Percentiles rank a stretch among this genome's conserved stretches.
phyloP scores from a whole-genome alignment of 2,113 vertebrate species.

The Recurvirostra avosetta region DNA sequence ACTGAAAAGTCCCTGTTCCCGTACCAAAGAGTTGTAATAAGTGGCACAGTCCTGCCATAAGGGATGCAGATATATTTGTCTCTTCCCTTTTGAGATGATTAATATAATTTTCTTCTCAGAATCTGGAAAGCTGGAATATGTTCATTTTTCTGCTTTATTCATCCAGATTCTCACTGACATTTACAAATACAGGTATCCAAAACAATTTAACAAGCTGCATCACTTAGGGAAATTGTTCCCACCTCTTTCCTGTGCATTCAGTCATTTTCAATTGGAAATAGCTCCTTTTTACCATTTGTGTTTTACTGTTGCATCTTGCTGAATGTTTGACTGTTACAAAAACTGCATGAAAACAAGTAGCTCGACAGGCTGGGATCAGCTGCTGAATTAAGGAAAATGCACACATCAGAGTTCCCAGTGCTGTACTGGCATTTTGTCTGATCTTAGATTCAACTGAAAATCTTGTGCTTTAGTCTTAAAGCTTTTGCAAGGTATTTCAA shows the following conservation, averaged over 20 bases:
- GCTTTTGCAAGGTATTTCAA: neutral
- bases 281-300: neutral
- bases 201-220: neutral
- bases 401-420: neutral
- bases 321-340: neutral
- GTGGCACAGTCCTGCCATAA: neutral
- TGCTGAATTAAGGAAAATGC: neutral
- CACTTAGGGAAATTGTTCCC: neutral
- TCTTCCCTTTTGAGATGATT: neutral
- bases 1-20: neutral
- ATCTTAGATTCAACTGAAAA: neutral
- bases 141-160: neutral
- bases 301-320: neutral
- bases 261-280: neutral
- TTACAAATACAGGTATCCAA: neutral
- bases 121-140: neutral
- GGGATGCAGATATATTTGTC: neutral
- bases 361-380: neutral
- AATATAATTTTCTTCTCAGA: neutral
- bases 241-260: neutral
- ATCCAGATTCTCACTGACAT: neutral
- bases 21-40: neutral
- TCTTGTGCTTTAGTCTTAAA: neutral
- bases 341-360: neutral
- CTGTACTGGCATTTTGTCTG: neutral